Evolutionary conservation across 2,113 vertebrate genomes (phyloP).

Genomic region (Stictonetta naevosa): DNA sequence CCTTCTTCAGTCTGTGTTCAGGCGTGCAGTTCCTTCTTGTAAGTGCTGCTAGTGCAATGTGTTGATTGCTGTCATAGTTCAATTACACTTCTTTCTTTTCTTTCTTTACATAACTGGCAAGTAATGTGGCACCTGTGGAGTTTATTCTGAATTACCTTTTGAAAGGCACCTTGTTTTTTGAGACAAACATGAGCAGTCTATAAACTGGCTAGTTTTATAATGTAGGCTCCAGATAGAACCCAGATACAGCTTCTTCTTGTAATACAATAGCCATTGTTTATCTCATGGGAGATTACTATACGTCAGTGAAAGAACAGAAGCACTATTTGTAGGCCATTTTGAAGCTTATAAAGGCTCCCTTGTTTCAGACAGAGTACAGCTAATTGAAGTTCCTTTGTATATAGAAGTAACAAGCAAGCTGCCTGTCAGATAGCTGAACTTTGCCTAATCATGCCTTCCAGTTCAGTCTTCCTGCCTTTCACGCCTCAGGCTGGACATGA

Average conservation of each 20-base stretch:
- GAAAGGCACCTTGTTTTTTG: background rate
- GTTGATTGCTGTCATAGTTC: background rate
- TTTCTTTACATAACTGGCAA: background rate
- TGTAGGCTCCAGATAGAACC: background rate
- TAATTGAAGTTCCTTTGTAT: constrained; percentile 40
- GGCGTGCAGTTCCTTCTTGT: background rate
- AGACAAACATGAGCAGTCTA: background rate
- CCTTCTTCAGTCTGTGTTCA: background rate
- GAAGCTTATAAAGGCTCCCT: constrained; percentile 27
- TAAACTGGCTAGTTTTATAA: background rate
- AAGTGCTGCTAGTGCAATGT: background rate
- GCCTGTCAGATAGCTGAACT: background rate
- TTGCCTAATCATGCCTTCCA: background rate
- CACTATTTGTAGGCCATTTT: background rate
- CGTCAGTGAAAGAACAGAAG: constrained; percentile 6
- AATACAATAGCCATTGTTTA: background rate
- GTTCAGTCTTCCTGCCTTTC: background rate
- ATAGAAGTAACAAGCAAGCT: background rate
- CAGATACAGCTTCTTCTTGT: background rate
- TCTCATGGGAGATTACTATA: background rate
- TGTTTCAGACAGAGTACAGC: constrained; percentile 1
- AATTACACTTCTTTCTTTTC: background rate
- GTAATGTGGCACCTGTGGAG: background rate
- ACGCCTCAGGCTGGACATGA: background rate
- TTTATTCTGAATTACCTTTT: background rate